Evolutionary conservation across 1,140 invertebrate species (phyloP).

Genomic region (Pseudomyrmex cubaensis): DNA sequence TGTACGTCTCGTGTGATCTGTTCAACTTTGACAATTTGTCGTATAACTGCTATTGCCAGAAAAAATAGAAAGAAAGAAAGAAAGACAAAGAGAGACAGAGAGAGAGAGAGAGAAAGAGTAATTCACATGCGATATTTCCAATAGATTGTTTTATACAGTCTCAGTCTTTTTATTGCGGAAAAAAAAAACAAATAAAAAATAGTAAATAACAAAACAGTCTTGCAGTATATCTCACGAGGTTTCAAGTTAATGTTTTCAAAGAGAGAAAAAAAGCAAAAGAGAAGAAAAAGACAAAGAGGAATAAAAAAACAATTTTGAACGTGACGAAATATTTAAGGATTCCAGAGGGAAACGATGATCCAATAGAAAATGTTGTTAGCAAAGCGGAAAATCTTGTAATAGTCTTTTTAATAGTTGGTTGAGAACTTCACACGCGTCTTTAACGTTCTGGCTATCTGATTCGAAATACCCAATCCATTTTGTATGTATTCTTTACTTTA

Average conservation of each 20-base stretch:
- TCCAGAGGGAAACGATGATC: neutral
- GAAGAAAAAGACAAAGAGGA: neutral
- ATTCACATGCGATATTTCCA: neutral
- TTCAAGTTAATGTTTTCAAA: neutral
- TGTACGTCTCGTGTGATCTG: neutral
- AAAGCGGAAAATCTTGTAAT: neutral
- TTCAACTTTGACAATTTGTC: slow-evolving; percentile 29
- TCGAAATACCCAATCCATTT: slow-evolving; percentile 75
- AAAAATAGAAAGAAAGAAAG: neutral
- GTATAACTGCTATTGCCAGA: neutral
- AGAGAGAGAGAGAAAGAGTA: neutral
- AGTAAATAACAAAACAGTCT: slow-evolving; percentile 1
- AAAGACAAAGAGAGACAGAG: no score
- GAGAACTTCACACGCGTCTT: slow-evolving; percentile 4
- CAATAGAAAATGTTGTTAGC: neutral
- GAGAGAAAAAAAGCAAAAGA: neutral
- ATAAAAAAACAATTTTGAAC: neutral
- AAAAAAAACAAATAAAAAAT: neutral
- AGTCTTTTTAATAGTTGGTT: neutral
- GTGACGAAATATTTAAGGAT: neutral
- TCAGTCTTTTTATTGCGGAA: slow-evolving; percentile 1
- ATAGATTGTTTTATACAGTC: neutral
- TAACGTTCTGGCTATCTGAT: slow-evolving; percentile 70
- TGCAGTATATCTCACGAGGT: neutral
- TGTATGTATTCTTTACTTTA: slow-evolving; percentile 24